phyloP scores from a whole-genome alignment of 2,888 invertebrate genomes.

The Geophilus truncorum region DNA sequence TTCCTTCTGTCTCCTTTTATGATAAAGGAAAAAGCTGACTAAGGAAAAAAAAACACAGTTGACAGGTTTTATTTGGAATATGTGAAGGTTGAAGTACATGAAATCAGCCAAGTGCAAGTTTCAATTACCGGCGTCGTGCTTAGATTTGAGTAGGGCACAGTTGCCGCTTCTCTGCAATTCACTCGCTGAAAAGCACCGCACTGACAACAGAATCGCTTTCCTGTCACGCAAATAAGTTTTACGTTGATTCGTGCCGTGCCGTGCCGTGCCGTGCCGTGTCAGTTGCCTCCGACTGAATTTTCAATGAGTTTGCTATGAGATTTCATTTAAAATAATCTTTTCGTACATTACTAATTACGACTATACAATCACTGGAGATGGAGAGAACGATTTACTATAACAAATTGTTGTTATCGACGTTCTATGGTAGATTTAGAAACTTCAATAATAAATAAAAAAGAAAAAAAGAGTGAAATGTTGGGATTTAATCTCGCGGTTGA shows the following conservation, averaged over 20 bases:
- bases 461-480: neutral
- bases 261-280: neutral
- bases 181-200: conserved; percentile 11
- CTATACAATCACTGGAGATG: too few relatives aligned
- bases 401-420: too few relatives aligned
- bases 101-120: conserved; percentile 21
- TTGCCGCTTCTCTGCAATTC: conserved; percentile 23
- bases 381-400: too few relatives aligned
- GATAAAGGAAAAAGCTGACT: neutral
- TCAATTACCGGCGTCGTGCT: conserved; percentile 24
- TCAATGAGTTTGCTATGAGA: neutral
- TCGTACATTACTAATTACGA: neutral
- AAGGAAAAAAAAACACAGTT: conserved; percentile 2
- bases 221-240: conserved; percentile 17
- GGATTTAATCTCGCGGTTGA: neutral
- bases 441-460: neutral
- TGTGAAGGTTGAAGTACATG: conserved; percentile 8
- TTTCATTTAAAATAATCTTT: neutral
- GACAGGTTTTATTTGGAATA: conserved; percentile 27
- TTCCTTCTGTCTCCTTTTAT: conserved; percentile 1
- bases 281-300: neutral
- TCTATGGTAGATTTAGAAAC: too few relatives aligned
- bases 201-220: neutral
- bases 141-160: conserved; percentile 3
- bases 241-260: neutral